Percentiles rank a stretch among this genome's conserved stretches.
Evolutionary conservation across 2,113 vertebrate species (phyloP).

Genomic region (Dryoscopus gambensis): DNA sequence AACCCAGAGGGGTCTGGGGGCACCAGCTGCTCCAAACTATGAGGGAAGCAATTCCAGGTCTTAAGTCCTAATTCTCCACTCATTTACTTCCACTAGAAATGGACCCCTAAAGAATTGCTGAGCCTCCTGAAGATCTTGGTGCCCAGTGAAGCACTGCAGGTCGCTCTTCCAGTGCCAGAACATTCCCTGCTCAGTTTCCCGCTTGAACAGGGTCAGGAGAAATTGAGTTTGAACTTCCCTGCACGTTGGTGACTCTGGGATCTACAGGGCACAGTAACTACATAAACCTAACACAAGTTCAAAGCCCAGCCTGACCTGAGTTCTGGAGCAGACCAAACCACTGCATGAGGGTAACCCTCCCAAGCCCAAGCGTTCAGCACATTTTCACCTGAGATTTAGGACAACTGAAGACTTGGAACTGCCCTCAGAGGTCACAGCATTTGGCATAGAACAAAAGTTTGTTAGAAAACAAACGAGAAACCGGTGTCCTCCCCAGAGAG

Average conservation of each 20-base stretch:
- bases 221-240: neutral
- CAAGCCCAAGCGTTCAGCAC: rapidly evolving
- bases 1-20: neutral
- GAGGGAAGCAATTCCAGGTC: neutral
- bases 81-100: neutral
- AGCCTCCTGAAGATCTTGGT: neutral
- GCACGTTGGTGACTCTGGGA: rapidly evolving
- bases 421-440: neutral
- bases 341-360: rapidly evolving
- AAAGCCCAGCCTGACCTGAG: neutral
- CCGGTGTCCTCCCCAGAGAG: neutral
- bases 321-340: neutral
- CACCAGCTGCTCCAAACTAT: neutral
- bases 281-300: neutral
- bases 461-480: neutral
- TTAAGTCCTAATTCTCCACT: neutral
- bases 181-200: neutral
- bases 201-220: neutral
- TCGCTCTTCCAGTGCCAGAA: neutral
- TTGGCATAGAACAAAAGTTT: conserved; percentile 2
- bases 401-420: neutral
- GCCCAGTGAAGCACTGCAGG: neutral
- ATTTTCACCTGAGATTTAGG: conserved; percentile 15
- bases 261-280: neutral
- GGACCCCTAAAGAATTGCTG: neutral